A percentile compares a stretch with the other conserved stretches of the same genome.
Conservation (phyloP, 2,888 invertebrate genomes). For the Brenthis daphne region DNA sequence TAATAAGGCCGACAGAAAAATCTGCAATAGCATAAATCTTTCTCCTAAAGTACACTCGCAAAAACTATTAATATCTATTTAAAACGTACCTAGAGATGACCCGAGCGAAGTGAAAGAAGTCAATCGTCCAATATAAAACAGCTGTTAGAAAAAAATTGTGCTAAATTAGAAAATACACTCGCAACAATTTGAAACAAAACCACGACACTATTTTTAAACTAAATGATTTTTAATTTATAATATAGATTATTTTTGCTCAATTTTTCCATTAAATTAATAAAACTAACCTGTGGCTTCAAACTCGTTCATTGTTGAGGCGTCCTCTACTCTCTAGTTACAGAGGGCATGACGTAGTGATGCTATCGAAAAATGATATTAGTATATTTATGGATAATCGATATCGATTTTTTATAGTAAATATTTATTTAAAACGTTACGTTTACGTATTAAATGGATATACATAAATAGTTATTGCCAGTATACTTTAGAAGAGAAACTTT, state of each 20-base stretch:
- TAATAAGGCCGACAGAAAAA: too few relatives aligned
- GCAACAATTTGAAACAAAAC: not conserved
- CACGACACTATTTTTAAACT: not conserved
- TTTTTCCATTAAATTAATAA: not conserved
- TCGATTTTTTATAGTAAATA: not conserved
- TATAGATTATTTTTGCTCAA: not conserved
- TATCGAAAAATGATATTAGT: not conserved
- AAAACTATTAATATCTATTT: too few relatives aligned
- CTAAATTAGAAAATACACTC: not conserved
- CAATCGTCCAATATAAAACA: too few relatives aligned
- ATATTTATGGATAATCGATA: not conserved
- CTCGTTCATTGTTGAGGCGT: conserved; percentile 30
- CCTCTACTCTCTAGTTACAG: conserved; percentile 12
- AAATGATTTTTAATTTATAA: not conserved
- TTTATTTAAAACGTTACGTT: not conserved
- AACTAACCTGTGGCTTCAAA: conserved; percentile 38
- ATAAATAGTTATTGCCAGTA: too few relatives aligned
- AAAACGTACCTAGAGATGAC: too few relatives aligned
- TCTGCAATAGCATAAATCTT: too few relatives aligned
- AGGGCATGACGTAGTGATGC: conserved; percentile 30
- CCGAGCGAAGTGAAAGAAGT: too few relatives aligned
- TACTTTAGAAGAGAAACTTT: too few relatives aligned
- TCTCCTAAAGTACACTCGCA: too few relatives aligned
- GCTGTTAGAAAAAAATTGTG: too few relatives aligned
- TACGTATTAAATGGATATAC: too few relatives aligned